Base-by-base conservation (phyloP, 2,888 invertebrate species). In the Polymixis lichenea region DNA sequence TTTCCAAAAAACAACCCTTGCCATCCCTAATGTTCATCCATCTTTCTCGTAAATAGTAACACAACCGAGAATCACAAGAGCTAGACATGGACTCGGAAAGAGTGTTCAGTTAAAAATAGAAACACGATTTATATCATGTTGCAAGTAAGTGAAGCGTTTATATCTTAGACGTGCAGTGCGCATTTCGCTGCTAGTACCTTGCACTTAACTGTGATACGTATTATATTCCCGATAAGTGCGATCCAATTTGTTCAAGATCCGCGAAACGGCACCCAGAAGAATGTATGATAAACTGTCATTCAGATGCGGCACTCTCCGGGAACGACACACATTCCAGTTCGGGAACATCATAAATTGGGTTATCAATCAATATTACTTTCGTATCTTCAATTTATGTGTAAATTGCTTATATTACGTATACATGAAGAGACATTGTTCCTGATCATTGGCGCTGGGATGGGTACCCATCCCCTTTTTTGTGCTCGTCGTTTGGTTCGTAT, bases 341-440 rank as follows among this genome's bases (percentile, higher is more conserved):
- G 79, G 83, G 81, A 89, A 84, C 85, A 87, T 86, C 86, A 85
- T 88, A 91, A 92, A 93, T 93, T 93, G 91, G 90, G 90, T 86
- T 90, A 93, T 94, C 92, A 93, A 93, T 94, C 93, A 93, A 93
- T 92, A 93, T 92, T 91, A 91, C 89, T 91, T 91, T 88, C 87
- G 80, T 89, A 89, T 91, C 82, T 89, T 80, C 87, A 90, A 91
- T 91, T 91, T 93, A 89, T 89, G 89, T 89, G 84, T 83, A 90
- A 89, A 91, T 90, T 89, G 84, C 88, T 87, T 88, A 85, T 89
- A 84, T 87, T 86, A 87, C 80, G 76, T 84, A 87, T 89, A 88
- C 83, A 86, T 88, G 87, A 88, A 76, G 75, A 79, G 75, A 83
- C 83, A 85, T 89, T 87, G 84, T 89, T 89, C 82, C 78, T 82